Percentiles rank a stretch among this genome's conserved stretches.
Conservation (phyloP, 2,888 invertebrate species). For the Trachelus iudaicus region DNA sequence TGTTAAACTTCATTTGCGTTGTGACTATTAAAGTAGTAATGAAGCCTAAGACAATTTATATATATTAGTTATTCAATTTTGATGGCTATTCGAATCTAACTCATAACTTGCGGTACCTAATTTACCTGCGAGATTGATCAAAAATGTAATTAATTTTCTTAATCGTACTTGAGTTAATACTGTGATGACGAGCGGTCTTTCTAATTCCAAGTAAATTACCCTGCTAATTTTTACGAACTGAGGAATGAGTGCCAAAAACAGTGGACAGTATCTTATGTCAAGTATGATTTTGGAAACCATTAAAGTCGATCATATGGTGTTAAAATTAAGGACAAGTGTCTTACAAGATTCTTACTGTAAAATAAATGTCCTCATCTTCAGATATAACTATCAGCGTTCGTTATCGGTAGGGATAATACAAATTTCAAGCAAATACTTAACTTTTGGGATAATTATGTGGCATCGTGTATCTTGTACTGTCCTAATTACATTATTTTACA, state of each 20-base stretch:
- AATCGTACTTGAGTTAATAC: background rate
- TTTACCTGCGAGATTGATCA: background rate
- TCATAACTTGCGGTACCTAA: background rate
- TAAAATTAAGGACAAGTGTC: background rate
- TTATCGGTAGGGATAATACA: constrained; percentile 13
- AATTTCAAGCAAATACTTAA: constrained; percentile 19
- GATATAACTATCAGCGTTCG: constrained; percentile 3
- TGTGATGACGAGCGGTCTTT: background rate
- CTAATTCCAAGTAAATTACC: background rate
- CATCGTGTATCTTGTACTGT: constrained; percentile 41
- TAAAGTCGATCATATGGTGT: background rate
- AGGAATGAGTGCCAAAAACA: constrained; percentile 1
- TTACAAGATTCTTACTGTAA: background rate
- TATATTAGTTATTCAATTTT: background rate
- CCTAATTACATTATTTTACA: constrained; percentile 45
- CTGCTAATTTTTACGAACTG: background rate
- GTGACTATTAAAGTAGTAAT: background rate
- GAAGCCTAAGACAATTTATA: background rate
- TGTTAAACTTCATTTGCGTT: background rate
- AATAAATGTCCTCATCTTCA: background rate
- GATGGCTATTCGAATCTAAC: background rate
- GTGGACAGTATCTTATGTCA: background rate
- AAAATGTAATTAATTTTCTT: background rate
- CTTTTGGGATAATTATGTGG: constrained; percentile 22
- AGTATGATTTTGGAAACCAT: background rate